phyloP scores from a whole-genome alignment of 2,888 invertebrate species.

The Andricus curvator region DNA sequence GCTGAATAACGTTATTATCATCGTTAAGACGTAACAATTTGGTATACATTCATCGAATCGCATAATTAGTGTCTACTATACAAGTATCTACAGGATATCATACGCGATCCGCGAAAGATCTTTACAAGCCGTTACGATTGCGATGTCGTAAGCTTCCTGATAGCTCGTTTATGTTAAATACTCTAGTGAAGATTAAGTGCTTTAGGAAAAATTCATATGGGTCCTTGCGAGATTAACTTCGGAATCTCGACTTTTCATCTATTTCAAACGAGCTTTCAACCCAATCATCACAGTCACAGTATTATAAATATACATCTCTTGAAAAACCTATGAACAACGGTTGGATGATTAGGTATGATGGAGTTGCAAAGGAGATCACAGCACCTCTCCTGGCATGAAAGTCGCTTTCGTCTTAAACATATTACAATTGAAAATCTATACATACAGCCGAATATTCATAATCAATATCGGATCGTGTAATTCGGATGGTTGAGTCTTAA shows the following conservation, averaged over 20 bases:
- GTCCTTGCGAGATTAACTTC: slow-evolving; percentile 16
- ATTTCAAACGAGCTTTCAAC: slow-evolving; percentile 7
- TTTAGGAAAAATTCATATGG: slow-evolving; percentile 16
- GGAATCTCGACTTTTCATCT: neutral
- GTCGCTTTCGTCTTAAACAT: neutral
- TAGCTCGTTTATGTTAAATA: slow-evolving; percentile 24
- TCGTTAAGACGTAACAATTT: slow-evolving; percentile 73
- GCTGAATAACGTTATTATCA: slow-evolving; percentile 68
- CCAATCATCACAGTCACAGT: slow-evolving; percentile 38
- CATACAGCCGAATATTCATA: neutral
- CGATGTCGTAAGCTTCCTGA: slow-evolving; percentile 29
- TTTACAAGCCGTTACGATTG: slow-evolving; percentile 31
- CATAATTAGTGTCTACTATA: slow-evolving; percentile 74
- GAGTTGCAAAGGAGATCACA: neutral
- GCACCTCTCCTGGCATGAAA: neutral
- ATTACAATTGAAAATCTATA: neutral
- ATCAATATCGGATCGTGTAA: neutral
- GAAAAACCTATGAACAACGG: slow-evolving; percentile 18
- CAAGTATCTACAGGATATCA: slow-evolving; percentile 77
- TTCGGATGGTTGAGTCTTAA: slow-evolving; percentile 8
- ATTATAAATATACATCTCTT: slow-evolving; percentile 27
- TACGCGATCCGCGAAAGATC: slow-evolving; percentile 66
- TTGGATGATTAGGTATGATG: slow-evolving; percentile 25
- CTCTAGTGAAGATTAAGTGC: slow-evolving; percentile 24
- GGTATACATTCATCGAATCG: slow-evolving; percentile 69